Evolutionary conservation across 1,140 invertebrate genomes (phyloP).

Genomic region (Calliopsis andreniformis): DNA sequence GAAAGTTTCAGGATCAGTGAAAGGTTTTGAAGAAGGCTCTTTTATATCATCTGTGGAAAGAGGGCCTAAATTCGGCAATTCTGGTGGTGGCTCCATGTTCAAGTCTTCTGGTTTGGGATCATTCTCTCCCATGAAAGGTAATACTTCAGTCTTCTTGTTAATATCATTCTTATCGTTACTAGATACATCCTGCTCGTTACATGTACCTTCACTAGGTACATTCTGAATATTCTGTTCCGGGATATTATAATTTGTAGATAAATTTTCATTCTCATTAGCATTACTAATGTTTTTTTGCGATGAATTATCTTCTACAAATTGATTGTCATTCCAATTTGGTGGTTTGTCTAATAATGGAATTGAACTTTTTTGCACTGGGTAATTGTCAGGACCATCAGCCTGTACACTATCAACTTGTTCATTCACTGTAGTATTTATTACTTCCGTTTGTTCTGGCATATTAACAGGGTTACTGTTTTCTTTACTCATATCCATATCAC

Average conservation of each 20-base stretch:
- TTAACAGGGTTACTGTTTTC: constrained; percentile 7
- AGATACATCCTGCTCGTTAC: constrained; percentile 26
- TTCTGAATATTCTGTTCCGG: constrained; percentile 19
- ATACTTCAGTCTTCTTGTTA: constrained; percentile 64
- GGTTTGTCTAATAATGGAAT: constrained; percentile 63
- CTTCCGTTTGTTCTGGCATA: constrained; percentile 21
- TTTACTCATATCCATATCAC: background rate
- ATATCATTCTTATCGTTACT: constrained; percentile 11
- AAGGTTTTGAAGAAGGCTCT: constrained; percentile 16
- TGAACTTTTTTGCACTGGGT: constrained; percentile 3
- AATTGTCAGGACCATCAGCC: constrained; percentile 9
- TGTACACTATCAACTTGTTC: constrained; percentile 34
- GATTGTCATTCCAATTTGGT: constrained; percentile 67
- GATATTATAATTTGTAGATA: constrained; percentile 3
- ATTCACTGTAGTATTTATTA: constrained; percentile 12
- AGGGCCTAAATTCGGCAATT: constrained; percentile 74
- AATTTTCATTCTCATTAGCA: constrained; percentile 21
- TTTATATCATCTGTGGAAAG: constrained; percentile 45
- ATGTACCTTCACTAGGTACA: constrained; percentile 3
- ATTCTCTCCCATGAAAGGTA: constrained; percentile 78
- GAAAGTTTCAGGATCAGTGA: constrained; percentile 16
- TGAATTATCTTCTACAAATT: constrained; percentile 52
- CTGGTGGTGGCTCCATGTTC: constrained; percentile 78
- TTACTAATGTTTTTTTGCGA: constrained; percentile 30
- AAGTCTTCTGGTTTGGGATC: constrained; percentile 77